Evolutionary conservation across 2,888 invertebrate species (phyloP).

Genomic region (Mellilla xanthometata): DNA sequence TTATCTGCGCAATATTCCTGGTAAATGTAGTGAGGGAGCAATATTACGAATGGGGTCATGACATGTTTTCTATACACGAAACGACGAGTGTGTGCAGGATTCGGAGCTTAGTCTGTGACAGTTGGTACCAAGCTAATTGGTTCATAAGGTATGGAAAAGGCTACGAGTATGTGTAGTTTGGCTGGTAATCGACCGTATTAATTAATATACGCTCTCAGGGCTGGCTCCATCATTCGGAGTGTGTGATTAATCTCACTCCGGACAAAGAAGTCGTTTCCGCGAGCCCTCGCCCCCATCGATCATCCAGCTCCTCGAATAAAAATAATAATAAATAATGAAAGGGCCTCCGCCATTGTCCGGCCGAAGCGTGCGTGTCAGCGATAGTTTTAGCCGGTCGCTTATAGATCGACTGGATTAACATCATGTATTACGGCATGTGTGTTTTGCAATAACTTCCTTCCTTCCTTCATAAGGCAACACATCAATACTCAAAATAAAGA

Average conservation of each 20-base stretch:
- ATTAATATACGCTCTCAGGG: slow-evolving; percentile 67
- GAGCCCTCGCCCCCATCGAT: slow-evolving; percentile 71
- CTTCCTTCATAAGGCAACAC: not conserved
- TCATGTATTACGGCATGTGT: not conserved
- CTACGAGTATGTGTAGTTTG: slow-evolving; percentile 36
- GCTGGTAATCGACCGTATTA: slow-evolving; percentile 50
- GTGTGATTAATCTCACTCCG: slow-evolving; percentile 73
- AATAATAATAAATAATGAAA: slow-evolving; percentile 75
- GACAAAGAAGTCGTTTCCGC: slow-evolving; percentile 75
- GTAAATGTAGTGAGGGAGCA: slow-evolving; percentile 27
- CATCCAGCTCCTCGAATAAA: slow-evolving; percentile 75
- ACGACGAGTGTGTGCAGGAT: slow-evolving; percentile 3
- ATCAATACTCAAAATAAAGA: no score
- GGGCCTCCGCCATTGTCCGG: slow-evolving; percentile 67
- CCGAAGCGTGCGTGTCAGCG: slow-evolving; percentile 67
- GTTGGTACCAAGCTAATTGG: not conserved
- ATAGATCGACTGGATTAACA: slow-evolving; percentile 41
- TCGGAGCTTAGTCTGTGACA: slow-evolving; percentile 1
- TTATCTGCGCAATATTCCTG: slow-evolving; percentile 26
- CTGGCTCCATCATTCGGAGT: slow-evolving; percentile 60
- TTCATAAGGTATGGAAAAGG: no score
- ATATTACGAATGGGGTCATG: slow-evolving; percentile 15
- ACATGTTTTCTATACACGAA: slow-evolving; percentile 11
- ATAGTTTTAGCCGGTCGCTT: slow-evolving; percentile 51
- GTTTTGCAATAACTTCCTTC: not conserved